Base-by-base conservation (phyloP, 1,140 invertebrate genomes). In the Dreissena rostriformis region DNA sequence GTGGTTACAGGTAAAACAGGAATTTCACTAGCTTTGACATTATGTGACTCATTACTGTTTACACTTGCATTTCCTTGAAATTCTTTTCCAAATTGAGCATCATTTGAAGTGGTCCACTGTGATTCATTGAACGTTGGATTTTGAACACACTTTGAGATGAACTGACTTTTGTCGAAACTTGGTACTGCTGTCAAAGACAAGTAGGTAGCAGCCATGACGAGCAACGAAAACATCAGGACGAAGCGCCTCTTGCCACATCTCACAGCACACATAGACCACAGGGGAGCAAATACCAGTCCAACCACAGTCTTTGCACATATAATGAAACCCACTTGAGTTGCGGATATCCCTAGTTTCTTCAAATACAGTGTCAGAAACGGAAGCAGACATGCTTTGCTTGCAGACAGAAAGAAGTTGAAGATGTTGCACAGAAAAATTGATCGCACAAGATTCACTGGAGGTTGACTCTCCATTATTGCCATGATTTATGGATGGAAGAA, bases 341-440 rank as follows among this genome's bases (percentile, higher is more conserved):
- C 90, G 66, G 85, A 85, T 26, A 93, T 82, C 71, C 92, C 92
- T 26, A 93, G 55, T 7, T 89, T 71, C 52, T 91, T 87, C n/a
- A 91, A 89, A 72, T 91, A 92, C 19, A 93, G 70, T 22, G 92
- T 91, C 26, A 93, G 85, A 81, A 92, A 93, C 57, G 92, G 92
- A 24, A 93, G 77, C 15, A 93, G 81, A 67, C 90, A 91, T 53
- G 90, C 86, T 86, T 92, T 92, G 24, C 86, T 89, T n/a, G 90
- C 91, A 78, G 91, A 86, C 73, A 91, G 89, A 26, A 92, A 90
- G 61, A 93, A 88, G 68, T 90, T 88, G 82, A 91, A 93, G 17
- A 91, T 71, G 71, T 93, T 92, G 70, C 90, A 92, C 12, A 89
- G 65, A 17, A 90, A 86, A 49, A 91, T 83, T 22, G 91, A 89